Percentiles rank a stretch among this genome's conserved stretches.
These are phyloP conservation scores for Caiman crocodilus DNA, from an alignment of 2,797 vertebrate species.

Conservation along the genomic window DNA sequence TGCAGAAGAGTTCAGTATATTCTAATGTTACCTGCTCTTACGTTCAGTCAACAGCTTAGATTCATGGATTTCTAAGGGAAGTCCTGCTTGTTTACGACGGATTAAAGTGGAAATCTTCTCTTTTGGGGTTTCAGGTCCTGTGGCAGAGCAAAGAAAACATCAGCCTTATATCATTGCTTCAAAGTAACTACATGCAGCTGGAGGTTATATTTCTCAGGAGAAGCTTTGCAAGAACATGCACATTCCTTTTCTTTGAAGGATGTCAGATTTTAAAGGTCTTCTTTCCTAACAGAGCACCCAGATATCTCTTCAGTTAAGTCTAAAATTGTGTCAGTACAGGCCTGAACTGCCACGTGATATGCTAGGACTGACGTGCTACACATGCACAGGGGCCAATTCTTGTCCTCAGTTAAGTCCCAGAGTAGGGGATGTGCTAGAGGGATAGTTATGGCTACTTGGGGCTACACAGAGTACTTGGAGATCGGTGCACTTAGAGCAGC, in stretches of 20 bases:
- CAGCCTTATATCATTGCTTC: neutral
- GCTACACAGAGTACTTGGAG: neutral
- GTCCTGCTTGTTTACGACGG: constrained; percentile 17
- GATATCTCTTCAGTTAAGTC: neutral
- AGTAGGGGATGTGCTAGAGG: neutral
- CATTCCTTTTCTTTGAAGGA: neutral
- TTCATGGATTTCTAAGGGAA: constrained; percentile 30
- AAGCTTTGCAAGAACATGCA: neutral
- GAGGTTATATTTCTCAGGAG: neutral
- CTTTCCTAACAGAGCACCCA: neutral
- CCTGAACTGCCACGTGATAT: neutral
- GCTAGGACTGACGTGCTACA: no score
- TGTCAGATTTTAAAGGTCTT: neutral
- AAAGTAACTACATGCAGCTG: neutral
- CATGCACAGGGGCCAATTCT: neutral
- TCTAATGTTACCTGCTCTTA: constrained; percentile 76
- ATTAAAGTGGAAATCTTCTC: constrained; percentile 51
- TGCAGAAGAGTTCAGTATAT: neutral
- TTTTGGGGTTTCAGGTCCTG: constrained; percentile 63
- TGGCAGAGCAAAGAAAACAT: neutral
- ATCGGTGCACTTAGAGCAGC: neutral
- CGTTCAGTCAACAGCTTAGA: constrained; percentile 13
- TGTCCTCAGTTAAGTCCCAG: neutral
- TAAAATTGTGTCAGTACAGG: no score
- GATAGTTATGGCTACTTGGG: neutral